Base-by-base conservation (phyloP, 2,888 invertebrate genomes). In the Norana najaformis region DNA sequence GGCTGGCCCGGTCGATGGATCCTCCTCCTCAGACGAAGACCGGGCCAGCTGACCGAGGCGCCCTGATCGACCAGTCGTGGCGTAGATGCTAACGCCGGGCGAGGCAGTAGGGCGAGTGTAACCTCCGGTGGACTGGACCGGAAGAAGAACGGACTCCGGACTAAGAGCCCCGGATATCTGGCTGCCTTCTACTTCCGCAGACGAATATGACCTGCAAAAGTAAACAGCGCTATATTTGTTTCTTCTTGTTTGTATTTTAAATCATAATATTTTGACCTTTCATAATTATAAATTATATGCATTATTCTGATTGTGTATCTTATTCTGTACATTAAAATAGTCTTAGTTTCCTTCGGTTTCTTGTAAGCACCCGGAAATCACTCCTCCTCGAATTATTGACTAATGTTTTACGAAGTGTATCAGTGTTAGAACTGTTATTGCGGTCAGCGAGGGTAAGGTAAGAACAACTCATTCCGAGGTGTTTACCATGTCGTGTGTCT, bases 161-260 rank as follows among this genome's bases (percentile, higher is more conserved):
- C 20, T 38, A 34, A 38, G 37, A 34, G 37, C 4, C 20, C 30
- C 69, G 16, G 69, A 69, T 69, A n/a, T 69, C 69, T n/a, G 69
- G n/a, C n/a, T 69, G n/a, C 36, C 39, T 37, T 91, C 91, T 23
- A 91, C 92, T 88, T 92, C 92, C 16, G 91, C 90, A n/a, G 92
- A 91, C 16, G 92, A 92, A 30, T 91, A 88, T 5, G 92, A 92
- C 53, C 92, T 92, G 85, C 20, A 69, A n/a, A 69, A n/a, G 69
- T n/a, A 69, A 69, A 69, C 11, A 6, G n/a, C n/a, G 23, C 5
- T 23, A 4, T n/a, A 13, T 69, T 13, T 8, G 69, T 69, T 23
- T 47, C 23, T 69, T 41, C 18, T 13, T 41, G 13, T 69, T 69
- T 11, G 2, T 69, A 30, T 69, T n/a, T 69, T 8, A 69, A 69